phyloP scores from a whole-genome alignment of 1,140 invertebrate species.

The Leptopilina boulardi region DNA sequence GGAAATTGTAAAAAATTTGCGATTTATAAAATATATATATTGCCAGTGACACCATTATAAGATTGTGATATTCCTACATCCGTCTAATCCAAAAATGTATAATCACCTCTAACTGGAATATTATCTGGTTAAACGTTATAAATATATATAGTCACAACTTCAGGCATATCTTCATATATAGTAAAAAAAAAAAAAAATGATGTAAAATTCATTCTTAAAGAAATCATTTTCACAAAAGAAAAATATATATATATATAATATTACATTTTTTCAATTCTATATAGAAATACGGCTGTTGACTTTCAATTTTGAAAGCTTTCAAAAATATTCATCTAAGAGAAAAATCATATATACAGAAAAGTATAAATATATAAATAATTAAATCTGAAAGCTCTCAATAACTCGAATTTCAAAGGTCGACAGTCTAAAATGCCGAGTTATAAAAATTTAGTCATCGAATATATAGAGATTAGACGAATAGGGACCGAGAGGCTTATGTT shows the following conservation, averaged over 20 bases:
- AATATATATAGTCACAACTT: background rate
- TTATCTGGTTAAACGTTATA: background rate
- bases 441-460: conserved; percentile 17
- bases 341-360: background rate
- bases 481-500: conserved; percentile 24
- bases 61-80: conserved; percentile 31
- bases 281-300: background rate
- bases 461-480: conserved; percentile 19
- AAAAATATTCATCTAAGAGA: background rate
- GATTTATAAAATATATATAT: conserved; percentile 19
- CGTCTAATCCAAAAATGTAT: conserved; percentile 19
- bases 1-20: background rate
- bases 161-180: background rate
- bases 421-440: background rate
- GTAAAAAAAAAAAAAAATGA: background rate
- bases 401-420: background rate
- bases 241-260: background rate
- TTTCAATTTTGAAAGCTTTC: conserved; percentile 3
- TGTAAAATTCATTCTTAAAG: background rate
- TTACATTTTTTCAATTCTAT: background rate
- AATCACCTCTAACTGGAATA: background rate
- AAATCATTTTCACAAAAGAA: background rate
- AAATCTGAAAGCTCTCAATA: background rate
- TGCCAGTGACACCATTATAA: conserved; percentile 18
- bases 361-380: background rate